Percentiles rank a stretch among this genome's conserved stretches.
These are phyloP conservation scores for Ooceraea biroi DNA, from an alignment of 1,140 invertebrate genomes.

Conservation along the genomic window DNA sequence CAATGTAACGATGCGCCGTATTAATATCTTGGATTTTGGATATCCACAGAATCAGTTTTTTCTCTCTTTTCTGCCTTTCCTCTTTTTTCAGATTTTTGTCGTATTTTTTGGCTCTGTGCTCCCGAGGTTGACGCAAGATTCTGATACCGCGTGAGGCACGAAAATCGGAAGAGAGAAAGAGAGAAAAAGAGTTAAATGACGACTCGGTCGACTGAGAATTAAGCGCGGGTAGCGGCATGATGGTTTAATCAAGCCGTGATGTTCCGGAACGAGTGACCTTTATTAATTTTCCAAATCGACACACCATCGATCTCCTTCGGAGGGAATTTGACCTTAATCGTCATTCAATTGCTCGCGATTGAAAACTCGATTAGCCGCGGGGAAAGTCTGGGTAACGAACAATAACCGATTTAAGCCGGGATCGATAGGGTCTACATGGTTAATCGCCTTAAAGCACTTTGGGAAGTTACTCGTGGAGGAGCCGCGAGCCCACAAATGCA, in stretches of 20 bases:
- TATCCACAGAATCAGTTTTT: too few relatives aligned
- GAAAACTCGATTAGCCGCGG: constrained; percentile 76
- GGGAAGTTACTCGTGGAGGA: constrained; percentile 57
- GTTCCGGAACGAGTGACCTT: not conserved
- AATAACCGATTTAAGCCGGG: constrained; percentile 77
- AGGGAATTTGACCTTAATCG: constrained; percentile 71
- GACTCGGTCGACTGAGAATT: not conserved
- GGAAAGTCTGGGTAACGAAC: constrained; percentile 69
- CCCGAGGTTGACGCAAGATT: too few relatives aligned
- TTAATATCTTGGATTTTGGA: not conserved
- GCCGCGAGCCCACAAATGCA: constrained; percentile 51
- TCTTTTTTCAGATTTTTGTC: too few relatives aligned
- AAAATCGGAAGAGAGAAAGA: too few relatives aligned
- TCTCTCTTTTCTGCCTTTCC: too few relatives aligned
- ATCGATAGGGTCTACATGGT: constrained; percentile 78
- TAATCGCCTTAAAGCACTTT: constrained; percentile 78
- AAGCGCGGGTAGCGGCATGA: not conserved
- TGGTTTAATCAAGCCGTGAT: constrained; percentile 5
- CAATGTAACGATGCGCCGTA: not conserved
- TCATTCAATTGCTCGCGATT: constrained; percentile 75
- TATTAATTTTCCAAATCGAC: constrained; percentile 51
- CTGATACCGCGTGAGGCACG: too few relatives aligned
- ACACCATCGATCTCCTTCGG: not conserved
- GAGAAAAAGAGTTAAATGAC: not conserved
- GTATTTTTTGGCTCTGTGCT: too few relatives aligned